Conservation (phyloP, 2,797 vertebrate genomes). For the Numenius phaeopus region DNA sequence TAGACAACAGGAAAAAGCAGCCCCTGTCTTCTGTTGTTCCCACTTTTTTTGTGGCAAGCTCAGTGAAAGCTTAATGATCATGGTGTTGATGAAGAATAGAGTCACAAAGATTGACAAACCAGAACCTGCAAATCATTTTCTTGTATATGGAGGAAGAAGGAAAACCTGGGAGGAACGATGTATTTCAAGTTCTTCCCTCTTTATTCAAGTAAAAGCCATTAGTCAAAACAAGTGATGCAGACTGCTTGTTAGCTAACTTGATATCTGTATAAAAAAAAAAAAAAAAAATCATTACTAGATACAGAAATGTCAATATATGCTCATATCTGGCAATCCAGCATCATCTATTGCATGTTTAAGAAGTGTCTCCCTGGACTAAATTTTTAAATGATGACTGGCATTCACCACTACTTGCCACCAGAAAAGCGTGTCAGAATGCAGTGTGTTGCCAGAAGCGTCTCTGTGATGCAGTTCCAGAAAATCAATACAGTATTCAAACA, state of each 20-base stretch:
- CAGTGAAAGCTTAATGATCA: background rate
- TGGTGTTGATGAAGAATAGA: background rate
- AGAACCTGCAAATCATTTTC: background rate
- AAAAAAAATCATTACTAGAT: background rate
- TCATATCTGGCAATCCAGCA: background rate
- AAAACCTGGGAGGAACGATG: background rate
- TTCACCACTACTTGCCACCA: background rate
- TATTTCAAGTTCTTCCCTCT: background rate
- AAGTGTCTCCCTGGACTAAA: background rate
- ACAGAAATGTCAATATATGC: background rate
- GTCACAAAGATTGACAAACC: background rate
- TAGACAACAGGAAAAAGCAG: background rate
- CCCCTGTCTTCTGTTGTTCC: background rate
- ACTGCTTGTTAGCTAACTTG: background rate
- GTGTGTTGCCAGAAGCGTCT: slow-evolving; percentile 4
- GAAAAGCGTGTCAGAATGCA: background rate
- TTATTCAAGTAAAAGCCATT: background rate
- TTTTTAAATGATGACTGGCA: background rate
- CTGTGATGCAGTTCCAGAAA: slow-evolving; percentile 13
- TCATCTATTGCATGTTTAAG: background rate
- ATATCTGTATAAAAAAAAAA: background rate
- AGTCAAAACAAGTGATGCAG: fast-evolving
- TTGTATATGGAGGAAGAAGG: background rate
- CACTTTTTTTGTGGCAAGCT: background rate
- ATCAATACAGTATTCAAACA: slow-evolving; percentile 38